These are phyloP conservation scores for Potamilus streckersoni DNA, from an alignment of 1,140 invertebrate genomes.

Conservation along the genomic window DNA sequence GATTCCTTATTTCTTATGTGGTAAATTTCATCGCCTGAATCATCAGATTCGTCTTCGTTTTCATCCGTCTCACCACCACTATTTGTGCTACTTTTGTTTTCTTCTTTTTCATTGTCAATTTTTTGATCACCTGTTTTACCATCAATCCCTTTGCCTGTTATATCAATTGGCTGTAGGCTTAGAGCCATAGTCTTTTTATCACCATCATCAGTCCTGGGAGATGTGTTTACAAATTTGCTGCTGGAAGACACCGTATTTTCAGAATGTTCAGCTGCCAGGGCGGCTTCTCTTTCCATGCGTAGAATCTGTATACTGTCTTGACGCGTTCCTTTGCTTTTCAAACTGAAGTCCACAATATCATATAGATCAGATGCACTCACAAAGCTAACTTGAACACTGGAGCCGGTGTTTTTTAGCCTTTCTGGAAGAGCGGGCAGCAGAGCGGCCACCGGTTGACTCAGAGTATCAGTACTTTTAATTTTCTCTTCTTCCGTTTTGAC, in stretches of 20 bases:
- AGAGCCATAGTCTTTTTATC: no score
- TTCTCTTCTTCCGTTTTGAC: neutral
- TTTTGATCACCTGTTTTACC: no score
- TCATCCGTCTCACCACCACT: no score
- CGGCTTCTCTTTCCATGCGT: conserved; percentile 12
- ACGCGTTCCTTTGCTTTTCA: conserved; percentile 21
- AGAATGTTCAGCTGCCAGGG: neutral
- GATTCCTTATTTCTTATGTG: no score
- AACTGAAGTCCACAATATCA: conserved; percentile 29
- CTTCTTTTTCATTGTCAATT: no score
- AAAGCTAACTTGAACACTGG: conserved; percentile 19
- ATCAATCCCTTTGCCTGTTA: no score
- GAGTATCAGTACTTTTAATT: neutral
- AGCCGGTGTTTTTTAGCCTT: conserved; percentile 12
- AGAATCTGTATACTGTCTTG: conserved; percentile 19
- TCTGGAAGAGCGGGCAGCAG: conserved; percentile 11
- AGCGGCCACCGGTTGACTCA: neutral
- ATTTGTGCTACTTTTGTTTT: no score
- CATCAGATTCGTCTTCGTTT: no score
- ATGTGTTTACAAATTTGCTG: no score
- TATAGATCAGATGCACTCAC: conserved; percentile 29
- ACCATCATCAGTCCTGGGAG: no score
- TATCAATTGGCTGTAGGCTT: no score
- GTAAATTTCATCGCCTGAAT: no score
- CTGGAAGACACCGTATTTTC: neutral